phyloP scores from a whole-genome alignment of 2,888 invertebrate genomes.

The Drosophila atroscutellata region DNA sequence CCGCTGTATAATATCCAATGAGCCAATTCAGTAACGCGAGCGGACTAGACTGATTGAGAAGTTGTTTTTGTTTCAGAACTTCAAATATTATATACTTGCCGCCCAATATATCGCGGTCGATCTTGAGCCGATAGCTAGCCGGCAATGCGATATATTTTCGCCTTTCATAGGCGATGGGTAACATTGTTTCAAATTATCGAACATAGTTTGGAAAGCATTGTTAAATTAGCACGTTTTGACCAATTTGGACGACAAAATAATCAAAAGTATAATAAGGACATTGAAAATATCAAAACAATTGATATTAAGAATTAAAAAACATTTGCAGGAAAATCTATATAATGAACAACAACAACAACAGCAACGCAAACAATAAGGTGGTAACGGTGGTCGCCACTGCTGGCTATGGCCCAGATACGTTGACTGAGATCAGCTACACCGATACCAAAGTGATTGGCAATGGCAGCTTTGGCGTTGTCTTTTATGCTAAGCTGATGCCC shows the following conservation, averaged over 20 bases:
- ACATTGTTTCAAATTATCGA: neutral
- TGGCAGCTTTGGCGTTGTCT: conserved; percentile 99
- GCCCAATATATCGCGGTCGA: neutral
- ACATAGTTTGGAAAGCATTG: neutral
- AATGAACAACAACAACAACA: conserved; percentile 22
- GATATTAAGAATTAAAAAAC: conserved; percentile 3
- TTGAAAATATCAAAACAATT: conserved; percentile 38
- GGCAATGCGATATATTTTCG: too few relatives aligned
- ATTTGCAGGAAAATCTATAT: neutral
- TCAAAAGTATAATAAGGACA: conserved; percentile 26
- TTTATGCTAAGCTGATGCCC: conserved; percentile 98
- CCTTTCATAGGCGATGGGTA: too few relatives aligned
- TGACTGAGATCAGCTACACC: conserved; percentile 98
- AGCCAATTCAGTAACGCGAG: too few relatives aligned
- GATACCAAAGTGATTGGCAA: conserved; percentile 99
- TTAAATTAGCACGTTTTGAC: conserved; percentile 35
- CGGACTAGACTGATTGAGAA: too few relatives aligned
- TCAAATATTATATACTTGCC: too few relatives aligned
- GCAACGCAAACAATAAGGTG: conserved; percentile 87
- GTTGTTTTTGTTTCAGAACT: too few relatives aligned
- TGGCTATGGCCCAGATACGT: conserved; percentile 97
- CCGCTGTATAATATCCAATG: too few relatives aligned
- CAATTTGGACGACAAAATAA: conserved; percentile 6
- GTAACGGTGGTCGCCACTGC: conserved; percentile 99
- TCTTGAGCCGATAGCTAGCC: too few relatives aligned